Evolutionary conservation across 1,140 invertebrate species (phyloP).

Genomic region (Gerris buenoi): DNA sequence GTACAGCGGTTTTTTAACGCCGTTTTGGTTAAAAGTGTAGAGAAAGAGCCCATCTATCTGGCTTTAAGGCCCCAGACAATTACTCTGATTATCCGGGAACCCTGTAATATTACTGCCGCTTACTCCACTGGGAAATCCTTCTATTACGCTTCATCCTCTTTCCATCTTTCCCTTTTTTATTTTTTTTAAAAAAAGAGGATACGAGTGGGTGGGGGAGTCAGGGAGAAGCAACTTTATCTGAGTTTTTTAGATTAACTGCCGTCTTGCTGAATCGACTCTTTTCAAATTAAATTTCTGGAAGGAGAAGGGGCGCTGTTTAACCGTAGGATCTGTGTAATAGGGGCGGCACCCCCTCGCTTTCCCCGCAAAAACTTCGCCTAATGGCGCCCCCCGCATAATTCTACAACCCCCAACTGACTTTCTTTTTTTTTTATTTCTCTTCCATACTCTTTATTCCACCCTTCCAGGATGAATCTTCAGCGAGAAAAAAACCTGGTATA

Average conservation of each 20-base stretch:
- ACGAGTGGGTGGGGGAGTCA: too few species aligned
- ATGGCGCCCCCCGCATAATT: neutral
- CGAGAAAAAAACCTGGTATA: too few species aligned
- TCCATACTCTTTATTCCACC: too few species aligned
- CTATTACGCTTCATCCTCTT: neutral
- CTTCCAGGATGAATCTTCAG: too few species aligned
- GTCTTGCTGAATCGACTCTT: neutral
- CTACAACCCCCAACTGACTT: neutral
- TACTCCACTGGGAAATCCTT: neutral
- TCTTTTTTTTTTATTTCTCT: too few species aligned
- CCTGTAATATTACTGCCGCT: neutral
- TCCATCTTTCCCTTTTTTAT: neutral
- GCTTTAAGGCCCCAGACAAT: conserved; percentile 1
- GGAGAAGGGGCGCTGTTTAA: too few species aligned
- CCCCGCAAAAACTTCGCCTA: too few species aligned
- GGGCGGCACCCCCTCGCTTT: too few species aligned
- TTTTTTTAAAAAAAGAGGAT: conserved; percentile 3
- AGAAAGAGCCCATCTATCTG: conserved; percentile 1
- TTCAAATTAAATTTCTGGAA: conserved; percentile 3
- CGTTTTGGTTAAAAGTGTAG: too few species aligned
- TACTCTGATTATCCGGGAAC: conserved; percentile 6
- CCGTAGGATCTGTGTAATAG: neutral
- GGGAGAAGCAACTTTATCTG: too few species aligned
- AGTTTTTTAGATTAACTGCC: conserved; percentile 3
- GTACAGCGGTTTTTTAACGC: too few species aligned